A percentile compares a stretch with the other conserved stretches of the same genome.
Evolutionary conservation across 2,797 vertebrate genomes (phyloP).

Genomic region (Botia kubotai): DNA sequence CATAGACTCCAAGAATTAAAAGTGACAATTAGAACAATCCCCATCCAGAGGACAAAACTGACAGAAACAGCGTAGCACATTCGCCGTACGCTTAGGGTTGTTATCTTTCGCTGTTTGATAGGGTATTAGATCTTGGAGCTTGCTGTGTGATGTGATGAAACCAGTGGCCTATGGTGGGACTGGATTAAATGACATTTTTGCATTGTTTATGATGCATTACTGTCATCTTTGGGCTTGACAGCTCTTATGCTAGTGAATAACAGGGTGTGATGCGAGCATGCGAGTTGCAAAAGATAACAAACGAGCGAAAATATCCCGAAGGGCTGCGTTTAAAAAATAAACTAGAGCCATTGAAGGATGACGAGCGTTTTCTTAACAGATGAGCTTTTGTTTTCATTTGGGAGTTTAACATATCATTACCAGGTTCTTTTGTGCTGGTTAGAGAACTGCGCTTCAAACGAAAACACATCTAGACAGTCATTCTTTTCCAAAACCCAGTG

Average conservation of each 20-base stretch:
- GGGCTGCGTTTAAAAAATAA: background rate
- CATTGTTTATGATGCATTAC: constrained; percentile 12
- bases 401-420: background rate
- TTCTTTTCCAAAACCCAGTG: constrained; percentile 1
- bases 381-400: background rate
- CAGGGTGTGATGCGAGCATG: background rate
- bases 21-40: constrained; percentile 50
- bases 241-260: background rate
- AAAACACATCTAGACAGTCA: background rate
- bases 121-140: constrained; percentile 44
- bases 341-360: background rate
- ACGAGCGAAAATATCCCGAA: background rate
- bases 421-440: constrained; percentile 20
- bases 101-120: constrained; percentile 34
- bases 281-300: background rate
- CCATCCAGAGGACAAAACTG: constrained; percentile 45
- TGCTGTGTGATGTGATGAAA: constrained; percentile 20
- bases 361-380: background rate
- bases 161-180: background rate
- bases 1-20: constrained; percentile 51
- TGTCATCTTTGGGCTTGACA: constrained; percentile 15
- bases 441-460: background rate
- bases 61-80: constrained; percentile 10
- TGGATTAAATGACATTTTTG: constrained; percentile 16
- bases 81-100: constrained; percentile 28